Evolutionary conservation across 1,140 invertebrate genomes (phyloP).

Genomic region (Halesus radiatus): DNA sequence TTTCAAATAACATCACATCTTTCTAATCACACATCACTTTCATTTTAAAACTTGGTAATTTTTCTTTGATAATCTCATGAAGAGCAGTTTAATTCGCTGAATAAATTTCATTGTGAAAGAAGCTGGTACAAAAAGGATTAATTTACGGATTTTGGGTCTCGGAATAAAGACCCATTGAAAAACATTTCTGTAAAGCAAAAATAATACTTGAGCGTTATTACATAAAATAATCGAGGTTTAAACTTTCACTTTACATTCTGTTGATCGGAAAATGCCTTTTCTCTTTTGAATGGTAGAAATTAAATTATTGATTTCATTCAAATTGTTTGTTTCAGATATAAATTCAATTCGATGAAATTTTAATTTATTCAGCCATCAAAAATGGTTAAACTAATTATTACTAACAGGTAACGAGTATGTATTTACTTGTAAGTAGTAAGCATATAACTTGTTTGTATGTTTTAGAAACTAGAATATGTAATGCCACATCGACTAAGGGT

Average conservation of each 20-base stretch:
- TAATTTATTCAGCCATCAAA: no score
- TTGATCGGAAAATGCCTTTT: no score
- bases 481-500: neutral
- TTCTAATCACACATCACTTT: neutral
- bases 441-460: no score
- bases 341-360: no score
- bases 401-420: no score
- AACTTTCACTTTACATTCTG: no score
- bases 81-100: slow-evolving; percentile 8
- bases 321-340: no score
- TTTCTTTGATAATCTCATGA: neutral
- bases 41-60: slow-evolving; percentile 2
- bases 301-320: no score
- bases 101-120: slow-evolving; percentile 3
- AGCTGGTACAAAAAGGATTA: neutral
- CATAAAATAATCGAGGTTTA: neutral
- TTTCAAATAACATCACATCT: neutral
- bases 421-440: no score
- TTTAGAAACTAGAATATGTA: neutral
- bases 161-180: neutral
- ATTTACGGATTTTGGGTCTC: neutral
- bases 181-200: neutral
- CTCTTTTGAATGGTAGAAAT: no score
- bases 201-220: neutral
- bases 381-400: no score